phyloP scores from a whole-genome alignment of 2,797 vertebrate species.

The Cuculus canorus region DNA sequence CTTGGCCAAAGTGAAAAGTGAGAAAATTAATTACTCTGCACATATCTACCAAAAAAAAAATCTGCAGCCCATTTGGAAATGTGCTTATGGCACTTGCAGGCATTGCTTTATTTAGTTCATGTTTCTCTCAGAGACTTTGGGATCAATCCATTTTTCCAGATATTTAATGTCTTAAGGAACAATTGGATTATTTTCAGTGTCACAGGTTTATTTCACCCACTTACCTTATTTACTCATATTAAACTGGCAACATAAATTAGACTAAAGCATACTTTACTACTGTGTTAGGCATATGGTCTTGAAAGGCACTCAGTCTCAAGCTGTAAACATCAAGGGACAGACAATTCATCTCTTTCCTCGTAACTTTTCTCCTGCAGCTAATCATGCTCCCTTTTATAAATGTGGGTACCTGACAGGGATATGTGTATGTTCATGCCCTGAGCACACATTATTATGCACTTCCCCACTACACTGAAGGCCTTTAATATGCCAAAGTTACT shows the following conservation, averaged over 20 bases:
- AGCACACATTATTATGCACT: neutral
- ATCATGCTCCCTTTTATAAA: neutral
- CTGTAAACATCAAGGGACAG: neutral
- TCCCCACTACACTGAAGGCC: neutral
- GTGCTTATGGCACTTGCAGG: neutral
- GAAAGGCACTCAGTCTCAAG: slow-evolving; percentile 19
- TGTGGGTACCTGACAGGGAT: neutral
- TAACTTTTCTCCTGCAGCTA: slow-evolving; percentile 4
- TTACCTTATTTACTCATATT: slow-evolving; percentile 35
- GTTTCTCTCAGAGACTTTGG: neutral
- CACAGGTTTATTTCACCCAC: slow-evolving; percentile 26
- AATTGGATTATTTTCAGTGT: slow-evolving; percentile 19
- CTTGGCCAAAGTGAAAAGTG: neutral
- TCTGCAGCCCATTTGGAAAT: neutral
- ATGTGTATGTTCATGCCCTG: neutral
- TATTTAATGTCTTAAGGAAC: neutral
- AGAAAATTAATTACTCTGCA: neutral
- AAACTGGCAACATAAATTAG: slow-evolving; percentile 12
- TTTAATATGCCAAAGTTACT: neutral
- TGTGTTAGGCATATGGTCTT: neutral
- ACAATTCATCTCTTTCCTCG: neutral
- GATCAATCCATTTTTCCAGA: neutral
- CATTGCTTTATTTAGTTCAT: neutral
- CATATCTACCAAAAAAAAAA: neutral
- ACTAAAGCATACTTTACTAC: slow-evolving; percentile 25